Percentiles rank a stretch among this genome's conserved stretches.
Conservation (phyloP, 2,113 vertebrate species). For the Clarias gariepinus region DNA sequence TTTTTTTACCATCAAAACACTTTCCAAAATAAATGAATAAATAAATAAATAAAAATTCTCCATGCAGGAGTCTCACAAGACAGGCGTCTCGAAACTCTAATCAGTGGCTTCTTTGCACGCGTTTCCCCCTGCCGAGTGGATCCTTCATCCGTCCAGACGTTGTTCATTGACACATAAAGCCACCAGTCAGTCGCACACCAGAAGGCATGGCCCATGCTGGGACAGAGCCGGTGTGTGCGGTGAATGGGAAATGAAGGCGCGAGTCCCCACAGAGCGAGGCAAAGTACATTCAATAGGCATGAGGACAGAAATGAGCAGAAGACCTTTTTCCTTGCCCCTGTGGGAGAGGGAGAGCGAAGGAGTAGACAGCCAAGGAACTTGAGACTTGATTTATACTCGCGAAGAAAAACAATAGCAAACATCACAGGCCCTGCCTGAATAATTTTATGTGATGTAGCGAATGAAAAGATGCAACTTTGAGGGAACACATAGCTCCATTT, state of each 20-base stretch:
- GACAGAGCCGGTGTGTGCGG: slow-evolving; percentile 29
- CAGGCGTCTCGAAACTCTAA: slow-evolving; percentile 28
- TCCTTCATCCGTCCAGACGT: slow-evolving; percentile 10
- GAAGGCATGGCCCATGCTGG: slow-evolving; percentile 32
- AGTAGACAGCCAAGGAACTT: neutral
- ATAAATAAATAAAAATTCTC: neutral
- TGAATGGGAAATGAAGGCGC: slow-evolving; percentile 46
- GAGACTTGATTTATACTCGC: neutral
- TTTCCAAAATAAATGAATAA: too few species aligned
- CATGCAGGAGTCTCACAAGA: too few species aligned
- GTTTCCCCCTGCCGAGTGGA: slow-evolving; percentile 11
- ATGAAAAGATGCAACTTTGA: neutral
- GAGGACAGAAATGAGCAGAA: slow-evolving; percentile 10
- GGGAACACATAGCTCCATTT: neutral
- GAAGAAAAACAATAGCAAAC: neutral
- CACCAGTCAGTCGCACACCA: slow-evolving; percentile 38
- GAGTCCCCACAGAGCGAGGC: slow-evolving; percentile 27
- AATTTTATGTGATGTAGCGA: neutral
- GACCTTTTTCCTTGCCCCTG: neutral
- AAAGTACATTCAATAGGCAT: slow-evolving; percentile 33
- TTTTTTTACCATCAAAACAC: too few species aligned
- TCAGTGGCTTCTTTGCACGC: slow-evolving; percentile 16
- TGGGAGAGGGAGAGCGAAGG: neutral
- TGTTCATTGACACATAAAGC: slow-evolving; percentile 38
- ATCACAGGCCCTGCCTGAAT: neutral